Conservation (phyloP, 2,888 invertebrate genomes). For the Nomada goodeniana region DNA sequence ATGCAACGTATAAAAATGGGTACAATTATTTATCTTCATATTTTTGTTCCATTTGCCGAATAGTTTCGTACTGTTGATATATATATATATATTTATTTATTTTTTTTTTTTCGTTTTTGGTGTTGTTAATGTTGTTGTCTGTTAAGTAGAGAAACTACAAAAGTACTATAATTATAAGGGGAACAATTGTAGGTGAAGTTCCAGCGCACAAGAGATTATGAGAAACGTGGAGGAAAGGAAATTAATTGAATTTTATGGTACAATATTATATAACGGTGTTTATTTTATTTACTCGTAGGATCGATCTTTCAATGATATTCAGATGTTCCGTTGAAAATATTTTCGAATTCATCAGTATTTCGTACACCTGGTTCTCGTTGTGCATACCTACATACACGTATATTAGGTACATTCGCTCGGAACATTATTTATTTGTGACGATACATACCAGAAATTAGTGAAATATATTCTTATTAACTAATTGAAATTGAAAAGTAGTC, state of each 20-base stretch:
- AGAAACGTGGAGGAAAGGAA: slow-evolving; percentile 36
- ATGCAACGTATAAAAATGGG: background rate
- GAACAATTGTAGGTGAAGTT: slow-evolving; percentile 59
- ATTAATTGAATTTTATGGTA: slow-evolving; percentile 42
- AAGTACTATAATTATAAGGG: slow-evolving; percentile 49
- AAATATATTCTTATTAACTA: slow-evolving; percentile 48
- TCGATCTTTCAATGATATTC: background rate
- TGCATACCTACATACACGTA: background rate
- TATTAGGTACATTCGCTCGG: background rate
- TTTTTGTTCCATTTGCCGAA: slow-evolving; percentile 3
- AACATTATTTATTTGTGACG: slow-evolving; percentile 9
- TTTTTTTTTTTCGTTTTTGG: slow-evolving; percentile 6
- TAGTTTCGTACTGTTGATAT: background rate
- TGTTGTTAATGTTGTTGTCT: too few relatives aligned
- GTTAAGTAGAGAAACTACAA: slow-evolving; percentile 13
- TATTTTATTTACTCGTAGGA: background rate
- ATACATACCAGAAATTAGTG: slow-evolving; percentile 21
- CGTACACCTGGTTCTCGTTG: background rate
- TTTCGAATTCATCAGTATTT: background rate
- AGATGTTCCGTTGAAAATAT: background rate
- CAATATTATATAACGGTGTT: slow-evolving; percentile 57
- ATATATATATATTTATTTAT: background rate
- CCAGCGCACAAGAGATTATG: slow-evolving; percentile 53
- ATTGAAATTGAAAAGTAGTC: background rate
- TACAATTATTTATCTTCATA: slow-evolving; percentile 9